Conservation (phyloP, 2,797 vertebrate genomes). For the Salarias fasciatus region DNA sequence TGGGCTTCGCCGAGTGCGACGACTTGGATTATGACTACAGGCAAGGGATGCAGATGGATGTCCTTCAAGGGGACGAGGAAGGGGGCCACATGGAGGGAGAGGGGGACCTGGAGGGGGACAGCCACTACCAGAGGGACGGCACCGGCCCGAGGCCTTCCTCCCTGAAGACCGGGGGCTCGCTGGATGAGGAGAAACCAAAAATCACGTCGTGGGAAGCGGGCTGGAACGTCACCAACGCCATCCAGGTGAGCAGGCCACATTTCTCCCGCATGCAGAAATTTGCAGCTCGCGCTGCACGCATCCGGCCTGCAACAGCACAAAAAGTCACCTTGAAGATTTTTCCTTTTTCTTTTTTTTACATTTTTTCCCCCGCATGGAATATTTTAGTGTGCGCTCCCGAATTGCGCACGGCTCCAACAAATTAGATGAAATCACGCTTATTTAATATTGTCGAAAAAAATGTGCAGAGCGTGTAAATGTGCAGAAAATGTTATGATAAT, state of each 20-base stretch:
- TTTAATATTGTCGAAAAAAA: neutral
- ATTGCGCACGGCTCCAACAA: too few species aligned
- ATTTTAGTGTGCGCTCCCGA: too few species aligned
- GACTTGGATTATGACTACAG: conserved; percentile 94
- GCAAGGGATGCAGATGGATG: conserved; percentile 95
- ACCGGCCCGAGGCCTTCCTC: conserved; percentile 81
- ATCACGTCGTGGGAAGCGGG: conserved; percentile 97
- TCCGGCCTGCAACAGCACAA: conserved; percentile 51
- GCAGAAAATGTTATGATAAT: neutral
- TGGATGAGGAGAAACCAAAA: conserved; percentile 89
- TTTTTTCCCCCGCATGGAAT: too few species aligned
- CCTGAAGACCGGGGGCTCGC: conserved; percentile 84
- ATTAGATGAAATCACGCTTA: neutral
- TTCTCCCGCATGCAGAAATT: neutral
- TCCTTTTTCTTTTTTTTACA: too few species aligned
- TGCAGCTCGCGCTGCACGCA: neutral
- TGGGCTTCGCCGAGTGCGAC: conserved; percentile 94
- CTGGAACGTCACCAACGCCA: conserved; percentile 98
- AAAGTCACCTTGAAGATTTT: conserved; percentile 68
- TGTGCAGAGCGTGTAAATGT: neutral
- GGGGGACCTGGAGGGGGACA: conserved; percentile 87
- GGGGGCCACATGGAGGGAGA: conserved; percentile 75
- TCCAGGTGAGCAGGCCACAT: conserved; percentile 86
- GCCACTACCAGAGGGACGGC: conserved; percentile 92
- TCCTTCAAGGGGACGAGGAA: conserved; percentile 85